Evolutionary conservation across 2,888 invertebrate genomes (phyloP), one percentile per base, ranked within the genome.

Genomic region (Buathra laborator): DNA sequence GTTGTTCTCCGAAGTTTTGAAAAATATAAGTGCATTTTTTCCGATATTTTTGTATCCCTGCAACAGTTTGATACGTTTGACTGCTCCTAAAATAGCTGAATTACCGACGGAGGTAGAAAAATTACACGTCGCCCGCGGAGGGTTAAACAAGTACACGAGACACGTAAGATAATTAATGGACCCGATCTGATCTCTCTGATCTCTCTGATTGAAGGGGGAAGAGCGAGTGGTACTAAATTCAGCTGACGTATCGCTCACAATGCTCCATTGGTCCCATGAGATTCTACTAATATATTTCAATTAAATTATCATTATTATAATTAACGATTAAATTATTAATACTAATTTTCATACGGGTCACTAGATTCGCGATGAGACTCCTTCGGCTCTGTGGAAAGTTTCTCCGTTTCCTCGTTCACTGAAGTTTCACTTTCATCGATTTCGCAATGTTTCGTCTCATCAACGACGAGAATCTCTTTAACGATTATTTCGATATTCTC

Each of bases 211-310:
- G 24, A 24, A 24, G 24, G 24, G 44, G 59, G 37, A 37, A 10
- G 37, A 70, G 75, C 62, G 32, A 59, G 19, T 67, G 24, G 71
- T 64, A 29, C 16, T 59, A 51, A 66, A 48, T 51, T 37, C 64
- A 56, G 9, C 37, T 48, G 64, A 84, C 66, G 66, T 32, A 78
- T 66, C 82, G 76, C 71, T 71, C 56, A 85, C 67, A 59, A 79
- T 75, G 70, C 66, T 77, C 53, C 76, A 84, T 87, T 86, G 86
- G 86, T 86, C 86, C 86, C 86, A 83, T 64, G 79, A 76, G 68
- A 85, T 77, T 80, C 44, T 53, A 53, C 46, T 56, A 32, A 24
- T 64, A 64, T 53, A 53, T 64, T 7, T 64, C 70, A 29, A 67
- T 53, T 44, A 59, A 29, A 72, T 66, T 81, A 67, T 72, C 32